Evolutionary conservation across 2,888 invertebrate genomes (phyloP).

Genomic region (Nezara viridula): DNA sequence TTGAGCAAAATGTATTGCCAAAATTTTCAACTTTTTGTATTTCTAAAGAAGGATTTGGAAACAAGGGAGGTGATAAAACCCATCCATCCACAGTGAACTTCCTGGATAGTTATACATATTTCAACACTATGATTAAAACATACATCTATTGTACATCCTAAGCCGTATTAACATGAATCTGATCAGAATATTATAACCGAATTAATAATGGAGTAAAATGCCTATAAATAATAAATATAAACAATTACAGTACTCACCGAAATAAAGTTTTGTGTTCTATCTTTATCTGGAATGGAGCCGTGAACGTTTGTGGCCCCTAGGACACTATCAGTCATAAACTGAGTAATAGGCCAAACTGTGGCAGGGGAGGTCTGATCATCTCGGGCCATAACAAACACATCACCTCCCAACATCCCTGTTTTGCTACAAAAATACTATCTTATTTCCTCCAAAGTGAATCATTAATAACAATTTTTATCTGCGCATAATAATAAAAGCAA

Average conservation of each 20-base stretch:
- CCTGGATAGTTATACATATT: background rate
- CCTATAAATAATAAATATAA: too few species aligned
- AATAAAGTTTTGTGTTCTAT: background rate
- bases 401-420: background rate
- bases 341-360: background rate
- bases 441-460: background rate
- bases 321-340: constrained; percentile 26
- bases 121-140: background rate
- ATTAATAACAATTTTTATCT: background rate
- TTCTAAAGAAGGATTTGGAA: too few species aligned
- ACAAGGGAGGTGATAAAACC: too few species aligned
- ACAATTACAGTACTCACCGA: background rate
- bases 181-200: background rate
- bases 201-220: too few species aligned
- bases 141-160: background rate
- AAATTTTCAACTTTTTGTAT: too few species aligned
- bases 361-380: constrained; percentile 14
- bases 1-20: too few species aligned
- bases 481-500: too few species aligned
- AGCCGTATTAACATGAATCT: background rate
- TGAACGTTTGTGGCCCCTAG: background rate
- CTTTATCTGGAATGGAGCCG: background rate
- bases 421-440: background rate
- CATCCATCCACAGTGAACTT: too few species aligned
- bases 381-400: constrained; percentile 4